phyloP scores from a whole-genome alignment of 2,888 invertebrate genomes.

The Allacma fusca region DNA sequence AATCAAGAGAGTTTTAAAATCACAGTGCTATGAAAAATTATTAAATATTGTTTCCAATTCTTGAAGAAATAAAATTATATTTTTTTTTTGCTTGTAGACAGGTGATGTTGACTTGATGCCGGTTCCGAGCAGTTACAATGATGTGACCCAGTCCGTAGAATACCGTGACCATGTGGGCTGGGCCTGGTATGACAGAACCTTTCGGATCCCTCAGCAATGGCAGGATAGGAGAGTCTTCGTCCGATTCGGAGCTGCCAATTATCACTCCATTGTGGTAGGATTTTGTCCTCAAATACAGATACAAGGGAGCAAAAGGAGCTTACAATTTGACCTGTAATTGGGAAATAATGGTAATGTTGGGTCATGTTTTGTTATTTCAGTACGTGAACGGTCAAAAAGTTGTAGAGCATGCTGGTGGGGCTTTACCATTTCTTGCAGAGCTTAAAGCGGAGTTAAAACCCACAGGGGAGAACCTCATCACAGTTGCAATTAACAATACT shows the following conservation, averaged over 20 bases:
- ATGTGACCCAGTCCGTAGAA: conserved; percentile 67
- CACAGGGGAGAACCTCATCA: conserved; percentile 75
- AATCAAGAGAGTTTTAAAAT: no score
- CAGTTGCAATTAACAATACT: conserved; percentile 94
- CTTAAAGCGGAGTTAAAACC: conserved; percentile 65
- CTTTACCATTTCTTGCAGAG: conserved; percentile 92
- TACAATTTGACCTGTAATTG: no score
- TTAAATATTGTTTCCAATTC: no score
- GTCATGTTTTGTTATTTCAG: no score
- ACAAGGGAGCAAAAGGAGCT: no score
- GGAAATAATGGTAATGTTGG: no score
- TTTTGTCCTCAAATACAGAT: no score
- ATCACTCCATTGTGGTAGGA: conserved; percentile 66
- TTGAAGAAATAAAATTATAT: no score
- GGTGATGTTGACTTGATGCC: conserved; percentile 66
- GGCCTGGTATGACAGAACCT: conserved; percentile 70
- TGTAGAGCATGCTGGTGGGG: conserved; percentile 89
- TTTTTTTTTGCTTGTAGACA: conserved; percentile 44
- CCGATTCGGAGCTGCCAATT: conserved; percentile 70
- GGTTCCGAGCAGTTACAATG: no score
- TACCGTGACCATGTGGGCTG: conserved; percentile 71
- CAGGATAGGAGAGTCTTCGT: conserved; percentile 64
- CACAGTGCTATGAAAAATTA: no score
- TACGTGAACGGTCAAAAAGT: conserved; percentile 87
- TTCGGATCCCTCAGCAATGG: conserved; percentile 63